Conservation (phyloP, 92 coral and sea anemone species). For the Micromussa lordhowensis region DNA sequence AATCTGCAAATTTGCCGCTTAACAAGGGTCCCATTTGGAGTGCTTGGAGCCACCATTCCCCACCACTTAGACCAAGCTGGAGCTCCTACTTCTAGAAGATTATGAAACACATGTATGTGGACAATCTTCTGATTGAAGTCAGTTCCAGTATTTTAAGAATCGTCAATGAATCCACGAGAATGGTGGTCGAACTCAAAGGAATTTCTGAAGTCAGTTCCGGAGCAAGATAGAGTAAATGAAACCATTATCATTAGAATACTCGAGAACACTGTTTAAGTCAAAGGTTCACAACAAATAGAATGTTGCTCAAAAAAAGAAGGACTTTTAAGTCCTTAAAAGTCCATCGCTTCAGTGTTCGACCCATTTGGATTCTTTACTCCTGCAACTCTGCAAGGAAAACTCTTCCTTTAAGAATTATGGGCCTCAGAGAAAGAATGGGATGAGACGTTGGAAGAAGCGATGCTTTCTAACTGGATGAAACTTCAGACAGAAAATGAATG, state of each 20-base stretch:
- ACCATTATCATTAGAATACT: conserved; percentile 23
- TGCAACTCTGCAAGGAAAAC: conserved; percentile 13
- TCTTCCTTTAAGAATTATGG: conserved; percentile 12
- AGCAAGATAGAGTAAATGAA: conserved; percentile 16
- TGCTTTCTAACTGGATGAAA: conserved; percentile 12
- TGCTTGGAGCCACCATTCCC: too few species aligned
- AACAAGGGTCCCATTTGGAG: too few species aligned
- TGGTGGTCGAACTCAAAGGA: conserved; percentile 34
- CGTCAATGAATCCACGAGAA: conserved; percentile 42
- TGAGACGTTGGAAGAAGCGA: conserved; percentile 28
- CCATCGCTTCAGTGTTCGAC: neutral
- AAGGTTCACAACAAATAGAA: conserved; percentile 2
- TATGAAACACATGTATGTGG: too few species aligned
- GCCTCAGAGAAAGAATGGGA: neutral
- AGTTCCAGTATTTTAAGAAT: conserved; percentile 37
- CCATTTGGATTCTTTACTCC: neutral
- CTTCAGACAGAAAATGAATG: too few species aligned
- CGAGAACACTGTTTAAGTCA: conserved; percentile 7
- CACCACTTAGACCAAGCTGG: too few species aligned
- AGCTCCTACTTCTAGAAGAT: too few species aligned
- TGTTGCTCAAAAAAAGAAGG: neutral
- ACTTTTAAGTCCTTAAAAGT: too few species aligned
- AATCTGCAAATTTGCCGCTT: too few species aligned
- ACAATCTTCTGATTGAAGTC: neutral
- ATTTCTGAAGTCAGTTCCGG: conserved; percentile 17